phyloP scores from a whole-genome alignment of 1,140 invertebrate genomes.

The Drosophila ironensis region DNA sequence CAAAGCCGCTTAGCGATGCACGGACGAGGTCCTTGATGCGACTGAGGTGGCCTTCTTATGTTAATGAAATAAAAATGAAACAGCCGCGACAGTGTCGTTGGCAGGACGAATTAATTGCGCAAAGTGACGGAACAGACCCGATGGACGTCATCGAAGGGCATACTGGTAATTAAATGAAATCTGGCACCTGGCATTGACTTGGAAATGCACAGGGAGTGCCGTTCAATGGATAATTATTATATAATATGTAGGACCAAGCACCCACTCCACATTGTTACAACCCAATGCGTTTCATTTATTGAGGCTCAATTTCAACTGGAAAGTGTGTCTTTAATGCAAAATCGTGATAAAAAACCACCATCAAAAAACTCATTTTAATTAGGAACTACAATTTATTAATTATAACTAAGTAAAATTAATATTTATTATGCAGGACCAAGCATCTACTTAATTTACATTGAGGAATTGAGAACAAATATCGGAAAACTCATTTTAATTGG shows the following conservation, averaged over 20 bases:
- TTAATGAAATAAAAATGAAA: conserved; percentile 68
- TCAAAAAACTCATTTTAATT: too few species aligned
- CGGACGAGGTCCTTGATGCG: conserved; percentile 9
- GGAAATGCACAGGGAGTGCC: conserved; percentile 33
- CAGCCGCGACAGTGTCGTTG: conserved; percentile 5
- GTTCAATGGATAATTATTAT: conserved; percentile 59
- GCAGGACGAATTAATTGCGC: conserved; percentile 56
- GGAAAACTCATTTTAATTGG: too few species aligned
- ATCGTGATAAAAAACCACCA: not conserved
- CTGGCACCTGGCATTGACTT: conserved; percentile 53
- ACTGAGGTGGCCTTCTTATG: not conserved
- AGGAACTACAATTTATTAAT: too few species aligned
- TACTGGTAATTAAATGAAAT: conserved; percentile 69
- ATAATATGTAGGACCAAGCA: conserved; percentile 19
- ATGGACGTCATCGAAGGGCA: conserved; percentile 45
- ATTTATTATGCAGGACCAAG: too few species aligned
- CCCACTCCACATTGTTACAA: conserved; percentile 41
- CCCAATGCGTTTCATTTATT: conserved; percentile 27
- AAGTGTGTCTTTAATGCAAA: not conserved
- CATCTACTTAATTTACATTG: too few species aligned
- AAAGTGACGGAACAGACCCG: not conserved
- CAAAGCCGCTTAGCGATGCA: conserved; percentile 47
- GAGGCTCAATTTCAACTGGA: conserved; percentile 2
- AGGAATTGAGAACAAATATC: too few species aligned
- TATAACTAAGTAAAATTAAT: too few species aligned